These are phyloP conservation scores for Tapirus indicus DNA, from an alignment of 2,797 vertebrate species.

Conservation along the genomic window DNA sequence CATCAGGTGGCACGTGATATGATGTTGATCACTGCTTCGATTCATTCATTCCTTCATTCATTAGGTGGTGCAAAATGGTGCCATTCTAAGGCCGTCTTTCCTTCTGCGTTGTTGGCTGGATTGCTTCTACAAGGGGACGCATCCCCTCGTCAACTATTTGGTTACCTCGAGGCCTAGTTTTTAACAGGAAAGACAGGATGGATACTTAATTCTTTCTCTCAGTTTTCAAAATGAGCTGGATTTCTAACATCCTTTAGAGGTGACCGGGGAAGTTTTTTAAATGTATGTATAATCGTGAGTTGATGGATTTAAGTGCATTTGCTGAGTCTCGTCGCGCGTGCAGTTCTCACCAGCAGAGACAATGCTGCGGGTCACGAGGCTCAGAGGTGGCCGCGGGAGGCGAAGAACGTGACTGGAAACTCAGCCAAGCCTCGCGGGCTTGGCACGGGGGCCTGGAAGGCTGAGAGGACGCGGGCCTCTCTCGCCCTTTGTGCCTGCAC, in stretches of 20 bases:
- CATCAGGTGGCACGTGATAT: rapidly evolving
- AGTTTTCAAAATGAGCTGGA: not conserved
- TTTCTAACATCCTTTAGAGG: not conserved
- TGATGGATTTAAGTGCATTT: not conserved
- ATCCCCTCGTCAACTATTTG: rapidly evolving
- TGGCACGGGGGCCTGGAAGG: not conserved
- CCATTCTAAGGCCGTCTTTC: rapidly evolving
- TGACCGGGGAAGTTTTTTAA: not conserved
- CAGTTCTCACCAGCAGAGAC: not conserved
- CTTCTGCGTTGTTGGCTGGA: rapidly evolving
- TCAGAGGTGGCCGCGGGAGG: not conserved
- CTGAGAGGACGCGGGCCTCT: not conserved
- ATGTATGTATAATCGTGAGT: not conserved
- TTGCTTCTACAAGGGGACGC: not conserved
- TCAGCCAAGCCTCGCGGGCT: not conserved
- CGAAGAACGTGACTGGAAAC: too few species aligned
- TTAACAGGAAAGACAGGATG: not conserved
- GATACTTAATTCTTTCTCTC: not conserved
- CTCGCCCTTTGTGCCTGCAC: not conserved
- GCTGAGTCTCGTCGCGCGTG: not conserved
- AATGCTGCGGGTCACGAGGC: rapidly evolving
- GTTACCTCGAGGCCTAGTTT: not conserved
- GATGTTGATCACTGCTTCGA: rapidly evolving
- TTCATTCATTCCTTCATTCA: not conserved
- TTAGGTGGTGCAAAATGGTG: too few species aligned